phyloP scores from a whole-genome alignment of 2,113 vertebrate genomes.

The Limanda limanda region DNA sequence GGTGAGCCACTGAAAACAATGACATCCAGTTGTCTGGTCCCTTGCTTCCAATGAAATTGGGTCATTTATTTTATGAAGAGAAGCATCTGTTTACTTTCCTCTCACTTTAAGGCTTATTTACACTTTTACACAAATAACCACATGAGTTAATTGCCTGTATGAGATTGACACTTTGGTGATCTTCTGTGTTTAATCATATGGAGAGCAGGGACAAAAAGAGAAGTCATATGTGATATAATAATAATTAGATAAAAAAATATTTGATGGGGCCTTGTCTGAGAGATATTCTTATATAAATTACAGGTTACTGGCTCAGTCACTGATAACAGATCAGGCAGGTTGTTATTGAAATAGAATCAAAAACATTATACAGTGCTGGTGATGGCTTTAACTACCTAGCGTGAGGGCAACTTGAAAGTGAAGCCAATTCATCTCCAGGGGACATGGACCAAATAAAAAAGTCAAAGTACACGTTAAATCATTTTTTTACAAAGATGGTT shows the following conservation, averaged over 20 bases:
- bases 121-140: conserved; percentile 25
- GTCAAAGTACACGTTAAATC: too few species aligned
- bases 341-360: neutral
- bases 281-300: neutral
- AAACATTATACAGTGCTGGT: neutral
- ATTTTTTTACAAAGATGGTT: too few species aligned
- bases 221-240: neutral
- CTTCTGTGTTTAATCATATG: conserved; percentile 26
- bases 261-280: neutral
- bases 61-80: conserved; percentile 18
- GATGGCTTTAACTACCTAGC: neutral
- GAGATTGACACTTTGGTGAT: conserved; percentile 33
- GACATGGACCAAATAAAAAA: too few species aligned
- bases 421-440: too few species aligned
- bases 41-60: conserved; percentile 11
- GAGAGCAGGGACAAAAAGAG: neutral
- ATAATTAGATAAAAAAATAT: neutral
- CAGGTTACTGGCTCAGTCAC: neutral
- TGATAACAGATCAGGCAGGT: neutral
- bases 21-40: neutral
- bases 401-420: neutral
- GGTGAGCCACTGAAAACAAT: neutral
- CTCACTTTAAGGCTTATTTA: conserved; percentile 38
- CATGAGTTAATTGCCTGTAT: conserved; percentile 18
- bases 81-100: conserved; percentile 11